Evolutionary conservation across 35 echinoderm and acorn worm species (phyloP).

Genomic region (Nesometra sesokonis): DNA sequence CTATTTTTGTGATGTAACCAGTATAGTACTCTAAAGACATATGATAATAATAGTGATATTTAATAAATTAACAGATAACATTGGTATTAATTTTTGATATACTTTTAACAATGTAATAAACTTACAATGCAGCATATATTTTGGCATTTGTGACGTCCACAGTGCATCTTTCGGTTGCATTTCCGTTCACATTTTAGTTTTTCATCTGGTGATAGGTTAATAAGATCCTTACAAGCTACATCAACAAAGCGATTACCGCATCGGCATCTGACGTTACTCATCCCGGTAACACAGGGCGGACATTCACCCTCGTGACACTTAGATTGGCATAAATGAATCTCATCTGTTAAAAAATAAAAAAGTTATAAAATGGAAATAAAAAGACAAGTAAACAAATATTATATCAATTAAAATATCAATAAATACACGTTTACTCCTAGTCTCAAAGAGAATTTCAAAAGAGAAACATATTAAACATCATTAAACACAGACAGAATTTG

Average conservation of each 20-base stretch:
- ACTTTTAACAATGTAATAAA: too few species aligned
- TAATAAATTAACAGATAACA: too few species aligned
- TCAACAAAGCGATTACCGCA: slow-evolving; percentile 84
- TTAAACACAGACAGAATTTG: too few species aligned
- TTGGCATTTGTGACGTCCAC: slow-evolving; percentile 83
- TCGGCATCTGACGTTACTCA: slow-evolving; percentile 51
- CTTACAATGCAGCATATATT: slow-evolving; percentile 81
- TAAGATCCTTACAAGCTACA: slow-evolving; percentile 34
- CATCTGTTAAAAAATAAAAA: slow-evolving; percentile 20
- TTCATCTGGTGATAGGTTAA: background rate
- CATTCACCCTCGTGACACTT: slow-evolving; percentile 71
- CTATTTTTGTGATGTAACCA: too few species aligned
- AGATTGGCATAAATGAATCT: slow-evolving; percentile 54
- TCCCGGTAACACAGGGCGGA: slow-evolving; percentile 36
- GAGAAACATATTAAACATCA: too few species aligned
- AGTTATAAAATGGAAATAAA: background rate
- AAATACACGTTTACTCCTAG: too few species aligned
- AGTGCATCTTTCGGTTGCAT: slow-evolving; percentile 76
- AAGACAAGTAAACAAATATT: too few species aligned
- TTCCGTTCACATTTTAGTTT: slow-evolving; percentile 61
- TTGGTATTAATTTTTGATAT: too few species aligned
- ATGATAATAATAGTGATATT: too few species aligned
- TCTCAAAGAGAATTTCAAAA: too few species aligned
- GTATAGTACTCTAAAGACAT: too few species aligned
- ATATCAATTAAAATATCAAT: too few species aligned